Base-by-base conservation (phyloP, 2,797 vertebrate species). In the Crotalus adamanteus region DNA sequence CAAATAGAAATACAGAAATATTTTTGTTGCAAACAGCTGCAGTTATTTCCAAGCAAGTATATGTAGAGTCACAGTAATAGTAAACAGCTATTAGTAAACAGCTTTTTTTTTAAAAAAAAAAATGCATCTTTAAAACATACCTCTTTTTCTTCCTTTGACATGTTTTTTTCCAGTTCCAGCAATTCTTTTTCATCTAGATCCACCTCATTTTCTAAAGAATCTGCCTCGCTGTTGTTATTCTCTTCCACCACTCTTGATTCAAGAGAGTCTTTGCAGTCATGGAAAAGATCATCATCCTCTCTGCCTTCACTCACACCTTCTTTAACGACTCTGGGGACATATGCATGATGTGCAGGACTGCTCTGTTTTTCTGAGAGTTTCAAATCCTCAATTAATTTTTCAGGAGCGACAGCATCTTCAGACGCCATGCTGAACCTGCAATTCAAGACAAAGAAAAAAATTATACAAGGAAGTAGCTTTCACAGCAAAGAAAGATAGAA, bases 81-180 rank as follows among this genome's bases (percentile, higher is more conserved):
- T 69, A 28, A 93, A 86, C 3, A 53, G 0, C 12, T n/a, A 53
- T 16, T 89, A 53, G 51, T 18, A 83, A 92, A 57, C 2, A 53
- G 0, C 18, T 37, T 14, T 89, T 55, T 47, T 13, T 73, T 22
- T 2, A 0, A 4, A 86, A 63, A 28, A 69, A 18, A 59, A 61
- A 57, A 9, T 31, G 37, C 6, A 59, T 1, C 22, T 90, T 83
- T 56, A 61, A 60, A 88, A 37, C 90, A 83, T 97, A 99, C 99
- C 98, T 99, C 98, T 94, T 98, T 99, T 96, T 99, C 99, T 94
- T 99, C 98, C 57, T 99, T 98, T 0, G 98, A 98, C 97, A 99
- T 97, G 73, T 98, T 96, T 96, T 99, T 98, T 96, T 99, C 98
- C 92, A 97, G 94, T 94, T 99, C 98, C 95, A 97, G 94, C 94